These are phyloP conservation scores for Pristis pectinata DNA, from an alignment of 2,797 vertebrate species.

Conservation along the genomic window DNA sequence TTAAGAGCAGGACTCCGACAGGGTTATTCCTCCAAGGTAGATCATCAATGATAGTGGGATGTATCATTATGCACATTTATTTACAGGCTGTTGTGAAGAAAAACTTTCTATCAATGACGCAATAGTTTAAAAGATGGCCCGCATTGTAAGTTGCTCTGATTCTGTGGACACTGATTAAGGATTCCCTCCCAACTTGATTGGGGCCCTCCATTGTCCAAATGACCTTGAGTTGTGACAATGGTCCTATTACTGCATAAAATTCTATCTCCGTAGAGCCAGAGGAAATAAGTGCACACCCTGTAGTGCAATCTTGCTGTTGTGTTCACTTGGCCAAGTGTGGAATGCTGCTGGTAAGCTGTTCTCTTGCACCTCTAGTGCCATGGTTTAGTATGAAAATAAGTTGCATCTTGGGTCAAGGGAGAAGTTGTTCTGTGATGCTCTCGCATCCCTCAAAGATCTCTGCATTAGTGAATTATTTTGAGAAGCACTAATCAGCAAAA, in stretches of 20 bases:
- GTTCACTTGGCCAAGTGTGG: not conserved
- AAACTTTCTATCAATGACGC: too few species aligned
- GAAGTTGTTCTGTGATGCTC: not conserved
- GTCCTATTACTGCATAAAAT: not conserved
- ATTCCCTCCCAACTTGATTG: not conserved
- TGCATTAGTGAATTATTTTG: not conserved
- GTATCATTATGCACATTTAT: too few species aligned
- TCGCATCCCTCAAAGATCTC: not conserved
- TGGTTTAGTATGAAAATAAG: not conserved
- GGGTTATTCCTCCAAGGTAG: constrained; percentile 75
- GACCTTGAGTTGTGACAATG: not conserved
- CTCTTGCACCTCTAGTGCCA: not conserved
- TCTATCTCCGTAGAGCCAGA: not conserved
- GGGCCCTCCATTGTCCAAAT: not conserved
- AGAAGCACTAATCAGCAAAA: not conserved
- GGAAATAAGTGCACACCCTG: too few species aligned
- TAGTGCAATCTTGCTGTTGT: not conserved
- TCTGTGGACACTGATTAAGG: not conserved
- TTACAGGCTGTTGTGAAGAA: too few species aligned
- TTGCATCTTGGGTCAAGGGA: not conserved
- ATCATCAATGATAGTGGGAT: not conserved
- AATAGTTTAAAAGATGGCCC: too few species aligned
- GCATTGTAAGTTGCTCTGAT: too few species aligned
- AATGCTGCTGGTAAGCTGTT: not conserved
- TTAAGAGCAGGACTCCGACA: constrained; percentile 57